Base-by-base conservation (phyloP, 2,888 invertebrate species). In the Clostera curtula region DNA sequence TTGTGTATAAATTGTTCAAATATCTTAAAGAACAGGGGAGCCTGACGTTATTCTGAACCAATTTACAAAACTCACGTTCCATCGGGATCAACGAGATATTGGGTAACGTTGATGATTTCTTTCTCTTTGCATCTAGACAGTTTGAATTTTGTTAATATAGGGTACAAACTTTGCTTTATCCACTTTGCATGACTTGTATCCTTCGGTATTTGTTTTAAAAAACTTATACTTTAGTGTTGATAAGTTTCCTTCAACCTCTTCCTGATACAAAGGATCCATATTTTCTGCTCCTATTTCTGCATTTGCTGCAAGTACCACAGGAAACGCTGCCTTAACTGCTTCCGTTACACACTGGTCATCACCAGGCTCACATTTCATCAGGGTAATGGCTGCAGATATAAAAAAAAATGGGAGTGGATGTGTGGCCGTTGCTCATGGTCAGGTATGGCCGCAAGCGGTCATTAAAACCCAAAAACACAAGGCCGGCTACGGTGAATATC, bases 131-230 rank as follows among this genome's bases (percentile, higher is more conserved):
- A n/a, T n/a, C n/a, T n/a, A n/a, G n/a, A n/a, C n/a, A n/a, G n/a
- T n/a, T n/a, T n/a, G n/a, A n/a, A n/a, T 15, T 15, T 15, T 15
- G 5, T 5, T 4, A 15, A 15, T 5, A 4, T 5, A 15, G 4
- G 10, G n/a, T 7, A 47, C 59, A 56, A 31, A 65, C 66, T 44
- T 50, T 1, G 55, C 31, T 24, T 41, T 46, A n/a, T 44, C 31
- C 4, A 54, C 9, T n/a, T 32, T 25, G 29, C 67, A 66, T 4
- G 52, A 20, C 19, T 48, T 61, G n/a, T 48, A 52, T 12, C 68
- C 68, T 2, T 12, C 36, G 0, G 50, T 5, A 6, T 46, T 46
- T 1, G 43, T 34, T 21, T 65, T 40, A 1, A 29, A 46, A 2
- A 63, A 36, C 8, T 43, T 56, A 19, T 40, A 56, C 4, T 58